Percentiles rank a stretch among this genome's conserved stretches.
These are phyloP conservation scores for Troglohyphantes excavatus DNA, from an alignment of 2,888 invertebrate species.

Conservation along the genomic window DNA sequence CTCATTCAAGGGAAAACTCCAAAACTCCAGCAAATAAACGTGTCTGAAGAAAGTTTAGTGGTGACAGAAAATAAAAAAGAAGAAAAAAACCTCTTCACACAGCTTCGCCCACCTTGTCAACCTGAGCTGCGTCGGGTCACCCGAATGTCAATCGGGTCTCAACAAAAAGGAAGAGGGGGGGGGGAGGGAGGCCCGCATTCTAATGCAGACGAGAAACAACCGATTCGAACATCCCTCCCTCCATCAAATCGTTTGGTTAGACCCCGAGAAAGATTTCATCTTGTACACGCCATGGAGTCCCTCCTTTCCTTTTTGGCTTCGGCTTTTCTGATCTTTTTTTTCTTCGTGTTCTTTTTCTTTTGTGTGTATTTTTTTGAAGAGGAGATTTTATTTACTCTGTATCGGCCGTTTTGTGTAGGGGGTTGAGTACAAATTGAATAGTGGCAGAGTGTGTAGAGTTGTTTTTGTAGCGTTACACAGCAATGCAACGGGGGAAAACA, in stretches of 20 bases:
- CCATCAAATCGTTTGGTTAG: constrained; percentile 64
- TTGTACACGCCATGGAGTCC: constrained; percentile 61
- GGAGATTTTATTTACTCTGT: constrained; percentile 67
- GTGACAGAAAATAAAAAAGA: neutral
- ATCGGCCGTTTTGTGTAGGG: constrained; percentile 1
- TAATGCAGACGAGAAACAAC: constrained; percentile 54
- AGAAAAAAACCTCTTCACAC: too few relatives aligned
- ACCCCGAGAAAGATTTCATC: constrained; percentile 75
- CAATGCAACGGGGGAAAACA: too few relatives aligned
- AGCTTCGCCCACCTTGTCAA: constrained; percentile 59
- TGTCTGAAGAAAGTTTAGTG: neutral
- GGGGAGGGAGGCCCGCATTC: constrained; percentile 16
- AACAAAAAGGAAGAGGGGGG: constrained; percentile 16
- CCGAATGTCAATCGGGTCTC: constrained; percentile 66
- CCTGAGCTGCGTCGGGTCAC: constrained; percentile 52
- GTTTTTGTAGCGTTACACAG: too few relatives aligned
- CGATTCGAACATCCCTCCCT: constrained; percentile 45
- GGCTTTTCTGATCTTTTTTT: constrained; percentile 26
- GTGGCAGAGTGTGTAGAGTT: neutral
- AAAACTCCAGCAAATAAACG: constrained; percentile 1
- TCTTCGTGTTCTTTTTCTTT: constrained; percentile 50
- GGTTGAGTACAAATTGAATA: neutral
- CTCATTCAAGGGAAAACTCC: too few relatives aligned
- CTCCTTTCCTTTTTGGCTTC: constrained; percentile 34
- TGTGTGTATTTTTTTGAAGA: constrained; percentile 50